Conservation (phyloP, 2,797 vertebrate genomes). For the Bradypus variegatus region DNA sequence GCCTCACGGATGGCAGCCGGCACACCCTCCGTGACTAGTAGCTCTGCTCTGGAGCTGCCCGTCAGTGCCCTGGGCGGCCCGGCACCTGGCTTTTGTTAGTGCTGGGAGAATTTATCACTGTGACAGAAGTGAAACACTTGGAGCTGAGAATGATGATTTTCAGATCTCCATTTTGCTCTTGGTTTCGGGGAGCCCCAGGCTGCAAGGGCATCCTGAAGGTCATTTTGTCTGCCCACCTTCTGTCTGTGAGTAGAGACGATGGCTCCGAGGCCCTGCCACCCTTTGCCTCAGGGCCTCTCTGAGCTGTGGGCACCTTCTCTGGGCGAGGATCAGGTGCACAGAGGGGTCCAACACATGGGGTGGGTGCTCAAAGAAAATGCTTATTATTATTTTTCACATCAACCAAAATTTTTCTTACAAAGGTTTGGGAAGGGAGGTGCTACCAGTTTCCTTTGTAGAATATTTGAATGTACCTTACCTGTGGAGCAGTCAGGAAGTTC, state of each 20-base stretch:
- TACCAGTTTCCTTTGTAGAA: not conserved
- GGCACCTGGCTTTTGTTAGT: not conserved
- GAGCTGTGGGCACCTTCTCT: not conserved
- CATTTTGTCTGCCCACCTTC: slow-evolving; percentile 1
- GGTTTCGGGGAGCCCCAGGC: not conserved
- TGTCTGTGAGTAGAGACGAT: not conserved
- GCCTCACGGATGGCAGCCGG: slow-evolving; percentile 59
- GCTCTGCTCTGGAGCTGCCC: slow-evolving; percentile 63
- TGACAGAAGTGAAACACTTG: not conserved
- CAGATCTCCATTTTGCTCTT: slow-evolving; percentile 35
- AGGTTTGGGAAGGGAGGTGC: not conserved
- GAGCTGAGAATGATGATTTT: slow-evolving; percentile 5
- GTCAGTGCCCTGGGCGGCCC: slow-evolving; percentile 58
- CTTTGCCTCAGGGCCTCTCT: not conserved
- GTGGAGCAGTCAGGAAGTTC: not conserved
- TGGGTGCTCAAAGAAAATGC: not conserved
- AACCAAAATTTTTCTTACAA: not conserved
- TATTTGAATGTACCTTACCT: not conserved
- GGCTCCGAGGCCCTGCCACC: not conserved
- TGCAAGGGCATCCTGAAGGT: not conserved
- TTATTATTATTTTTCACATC: not conserved
- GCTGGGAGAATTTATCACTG: slow-evolving; percentile 37
- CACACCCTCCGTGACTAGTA: slow-evolving; percentile 36
- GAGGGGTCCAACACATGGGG: not conserved
- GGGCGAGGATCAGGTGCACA: accelerated